phyloP scores from a whole-genome alignment of 2,113 vertebrate species.

The Chrysochloris asiatica region DNA sequence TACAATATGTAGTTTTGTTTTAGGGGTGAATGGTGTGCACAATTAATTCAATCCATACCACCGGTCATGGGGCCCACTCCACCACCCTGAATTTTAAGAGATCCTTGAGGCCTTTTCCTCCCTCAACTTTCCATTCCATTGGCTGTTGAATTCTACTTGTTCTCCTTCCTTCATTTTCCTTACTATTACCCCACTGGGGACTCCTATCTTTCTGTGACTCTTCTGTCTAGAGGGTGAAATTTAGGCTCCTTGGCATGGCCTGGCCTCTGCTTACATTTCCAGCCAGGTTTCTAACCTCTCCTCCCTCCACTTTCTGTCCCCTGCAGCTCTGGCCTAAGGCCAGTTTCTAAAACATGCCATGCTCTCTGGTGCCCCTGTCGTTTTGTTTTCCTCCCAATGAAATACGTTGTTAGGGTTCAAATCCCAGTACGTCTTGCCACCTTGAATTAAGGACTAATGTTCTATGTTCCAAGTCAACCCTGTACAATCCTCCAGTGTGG shows the following conservation, averaged over 20 bases:
- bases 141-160: neutral
- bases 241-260: neutral
- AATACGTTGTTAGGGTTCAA: neutral
- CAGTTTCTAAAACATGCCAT: too few species aligned
- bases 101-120: neutral
- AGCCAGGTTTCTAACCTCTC: neutral
- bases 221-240: neutral
- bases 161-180: neutral
- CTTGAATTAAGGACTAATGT: neutral
- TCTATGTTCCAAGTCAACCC: neutral
- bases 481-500: neutral
- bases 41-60: too few species aligned
- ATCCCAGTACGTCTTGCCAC: neutral
- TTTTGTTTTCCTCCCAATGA: neutral
- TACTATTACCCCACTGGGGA: neutral
- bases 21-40: too few species aligned
- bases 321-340: neutral
- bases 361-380: neutral
- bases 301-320: neutral
- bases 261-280: neutral
- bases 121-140: neutral
- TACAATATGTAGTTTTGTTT: too few species aligned
- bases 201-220: neutral
- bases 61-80: neutral
- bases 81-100: accelerated